These are phyloP conservation scores for Ommatoiulus sabulosus DNA, from an alignment of 2,888 invertebrate species.

Conservation along the genomic window DNA sequence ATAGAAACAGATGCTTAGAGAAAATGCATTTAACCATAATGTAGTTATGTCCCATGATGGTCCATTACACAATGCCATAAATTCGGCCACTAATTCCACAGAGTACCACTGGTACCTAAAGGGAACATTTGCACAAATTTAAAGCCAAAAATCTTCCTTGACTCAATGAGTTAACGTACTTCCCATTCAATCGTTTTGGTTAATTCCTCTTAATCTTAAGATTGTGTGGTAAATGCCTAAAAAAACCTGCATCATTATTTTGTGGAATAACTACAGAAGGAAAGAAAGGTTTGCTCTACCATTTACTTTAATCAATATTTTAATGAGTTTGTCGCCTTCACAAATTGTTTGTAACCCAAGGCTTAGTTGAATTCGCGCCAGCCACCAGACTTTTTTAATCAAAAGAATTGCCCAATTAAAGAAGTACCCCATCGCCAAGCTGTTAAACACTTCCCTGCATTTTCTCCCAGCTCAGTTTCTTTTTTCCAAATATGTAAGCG, in stretches of 20 bases:
- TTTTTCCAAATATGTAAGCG: not conserved
- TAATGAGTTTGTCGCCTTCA: not conserved
- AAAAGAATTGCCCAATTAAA: not conserved
- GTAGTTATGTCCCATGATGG: too few relatives aligned
- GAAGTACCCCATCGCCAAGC: not conserved
- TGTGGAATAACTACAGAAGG: not conserved
- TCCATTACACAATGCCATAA: too few relatives aligned
- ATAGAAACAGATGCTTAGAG: not conserved
- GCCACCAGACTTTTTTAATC: not conserved
- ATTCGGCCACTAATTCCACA: too few relatives aligned
- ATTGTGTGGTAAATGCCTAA: too few relatives aligned
- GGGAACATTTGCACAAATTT: too few relatives aligned
- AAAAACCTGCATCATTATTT: too few relatives aligned
- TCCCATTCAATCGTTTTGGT: too few relatives aligned
- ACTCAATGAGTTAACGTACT: too few relatives aligned
- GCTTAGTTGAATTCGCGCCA: not conserved
- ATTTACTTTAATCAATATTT: not conserved
- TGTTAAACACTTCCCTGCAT: not conserved
- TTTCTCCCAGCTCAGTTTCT: not conserved
- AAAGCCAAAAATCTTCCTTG: too few relatives aligned
- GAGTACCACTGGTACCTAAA: too few relatives aligned
- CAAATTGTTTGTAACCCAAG: not conserved
- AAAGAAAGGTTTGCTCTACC: not conserved
- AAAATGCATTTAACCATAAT: not conserved
- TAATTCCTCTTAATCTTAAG: too few relatives aligned